Percentiles rank a stretch among this genome's conserved stretches.
Conservation (phyloP, 2,113 vertebrate species). For the Pipa parva region DNA sequence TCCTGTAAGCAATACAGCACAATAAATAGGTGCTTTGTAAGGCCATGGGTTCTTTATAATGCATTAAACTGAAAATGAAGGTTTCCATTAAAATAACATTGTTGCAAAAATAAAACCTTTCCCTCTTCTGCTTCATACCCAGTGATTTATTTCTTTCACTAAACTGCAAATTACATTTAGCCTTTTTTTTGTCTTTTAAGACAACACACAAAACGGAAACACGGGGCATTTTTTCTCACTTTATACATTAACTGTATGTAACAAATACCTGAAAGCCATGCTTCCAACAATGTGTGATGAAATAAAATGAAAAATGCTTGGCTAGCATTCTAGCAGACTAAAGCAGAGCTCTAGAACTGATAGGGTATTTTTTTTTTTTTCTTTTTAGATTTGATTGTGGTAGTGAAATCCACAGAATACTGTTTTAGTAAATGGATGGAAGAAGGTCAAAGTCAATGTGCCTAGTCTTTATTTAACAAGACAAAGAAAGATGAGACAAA, state of each 20-base stretch:
- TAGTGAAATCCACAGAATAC: not conserved
- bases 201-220: slow-evolving; percentile 21
- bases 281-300: not conserved
- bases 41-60: slow-evolving; percentile 8
- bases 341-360: not conserved
- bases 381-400: not conserved
- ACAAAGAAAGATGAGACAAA: not conserved
- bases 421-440: not conserved
- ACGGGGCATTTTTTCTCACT: not conserved
- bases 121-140: slow-evolving; percentile 16
- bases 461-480: slow-evolving; percentile 1
- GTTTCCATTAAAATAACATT: slow-evolving; percentile 24
- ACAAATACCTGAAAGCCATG: not conserved
- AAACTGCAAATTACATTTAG: slow-evolving; percentile 34
- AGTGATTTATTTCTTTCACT: slow-evolving; percentile 25
- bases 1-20: not conserved
- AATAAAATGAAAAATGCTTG: not conserved
- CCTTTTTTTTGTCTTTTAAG: slow-evolving; percentile 32
- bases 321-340: not conserved
- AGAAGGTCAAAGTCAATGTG: not conserved
- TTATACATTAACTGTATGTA: slow-evolving; percentile 15
- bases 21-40: not conserved
- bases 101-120: slow-evolving; percentile 28
- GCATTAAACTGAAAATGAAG: slow-evolving; percentile 22
- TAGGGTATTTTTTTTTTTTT: not conserved